Conservation (phyloP, 2,113 vertebrate species). For the Synodontis membranacea region DNA sequence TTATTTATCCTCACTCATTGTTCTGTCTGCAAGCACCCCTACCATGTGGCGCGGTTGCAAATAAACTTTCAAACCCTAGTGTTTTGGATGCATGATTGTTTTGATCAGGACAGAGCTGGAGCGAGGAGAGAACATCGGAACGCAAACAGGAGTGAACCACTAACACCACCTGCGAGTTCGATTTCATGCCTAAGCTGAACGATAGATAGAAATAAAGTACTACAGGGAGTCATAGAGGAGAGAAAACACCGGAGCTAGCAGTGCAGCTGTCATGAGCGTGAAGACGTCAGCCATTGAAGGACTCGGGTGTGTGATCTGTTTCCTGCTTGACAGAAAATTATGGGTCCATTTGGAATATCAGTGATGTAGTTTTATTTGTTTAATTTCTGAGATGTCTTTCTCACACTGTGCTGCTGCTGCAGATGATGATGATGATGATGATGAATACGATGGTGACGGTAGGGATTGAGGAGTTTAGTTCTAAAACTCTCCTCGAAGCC, state of each 20-base stretch:
- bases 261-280: constrained; percentile 12
- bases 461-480: neutral
- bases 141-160: neutral
- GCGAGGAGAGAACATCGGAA: neutral
- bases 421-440: constrained; percentile 4
- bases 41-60: neutral
- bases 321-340: constrained; percentile 21
- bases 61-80: neutral
- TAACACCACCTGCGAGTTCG: constrained; percentile 22
- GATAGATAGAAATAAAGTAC: constrained; percentile 11
- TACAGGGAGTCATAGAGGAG: constrained; percentile 13
- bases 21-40: neutral
- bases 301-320: constrained; percentile 28
- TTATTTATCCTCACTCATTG: neutral
- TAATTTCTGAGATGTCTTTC: neutral
- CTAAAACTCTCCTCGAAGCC: neutral
- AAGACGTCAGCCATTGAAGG: constrained; percentile 6
- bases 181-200: constrained; percentile 14
- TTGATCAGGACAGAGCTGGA: neutral
- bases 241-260: neutral
- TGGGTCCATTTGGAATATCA: constrained; percentile 6
- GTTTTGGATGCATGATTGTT: neutral
- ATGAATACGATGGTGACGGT: neutral
- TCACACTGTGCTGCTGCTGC: neutral
- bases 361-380: neutral